Conservation (phyloP, 1,140 invertebrate genomes). For the Caerostris extrusa region DNA sequence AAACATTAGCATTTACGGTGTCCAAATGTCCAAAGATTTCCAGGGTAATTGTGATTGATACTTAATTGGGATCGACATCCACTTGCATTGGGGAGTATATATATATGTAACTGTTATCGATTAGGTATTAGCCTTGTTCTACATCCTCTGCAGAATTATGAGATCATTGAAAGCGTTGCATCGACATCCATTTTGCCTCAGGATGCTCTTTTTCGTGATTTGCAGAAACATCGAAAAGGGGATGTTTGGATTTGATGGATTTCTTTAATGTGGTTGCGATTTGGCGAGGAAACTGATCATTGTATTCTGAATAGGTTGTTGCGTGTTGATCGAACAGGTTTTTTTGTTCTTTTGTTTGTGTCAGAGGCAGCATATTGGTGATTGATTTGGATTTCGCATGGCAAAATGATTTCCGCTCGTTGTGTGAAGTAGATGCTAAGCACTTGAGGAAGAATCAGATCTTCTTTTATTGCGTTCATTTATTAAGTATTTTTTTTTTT, state of each 20-base stretch:
- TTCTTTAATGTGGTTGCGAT: conserved; percentile 8
- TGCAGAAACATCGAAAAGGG: conserved; percentile 7
- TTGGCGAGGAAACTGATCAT: neutral
- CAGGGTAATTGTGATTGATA: conserved; percentile 23
- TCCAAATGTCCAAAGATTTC: conserved; percentile 2
- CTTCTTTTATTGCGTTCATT: neutral
- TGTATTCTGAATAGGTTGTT: too few species aligned
- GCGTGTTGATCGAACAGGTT: too few species aligned
- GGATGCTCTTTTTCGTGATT: neutral
- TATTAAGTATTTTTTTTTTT: too few species aligned
- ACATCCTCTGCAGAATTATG: conserved; percentile 23
- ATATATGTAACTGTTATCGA: conserved; percentile 1
- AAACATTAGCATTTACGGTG: conserved; percentile 11
- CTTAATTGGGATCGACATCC: conserved; percentile 11
- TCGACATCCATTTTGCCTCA: neutral
- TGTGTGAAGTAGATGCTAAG: neutral
- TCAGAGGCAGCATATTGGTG: neutral
- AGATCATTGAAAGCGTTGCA: neutral
- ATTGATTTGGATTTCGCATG: conserved; percentile 22
- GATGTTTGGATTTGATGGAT: conserved; percentile 19
- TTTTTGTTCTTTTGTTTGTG: neutral
- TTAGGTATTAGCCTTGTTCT: conserved; percentile 12
- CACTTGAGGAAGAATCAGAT: neutral
- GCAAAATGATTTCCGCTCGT: neutral
- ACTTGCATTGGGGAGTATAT: neutral